phyloP scores from a whole-genome alignment of 1,140 invertebrate genomes.

The Listronotus oregonensis region DNA sequence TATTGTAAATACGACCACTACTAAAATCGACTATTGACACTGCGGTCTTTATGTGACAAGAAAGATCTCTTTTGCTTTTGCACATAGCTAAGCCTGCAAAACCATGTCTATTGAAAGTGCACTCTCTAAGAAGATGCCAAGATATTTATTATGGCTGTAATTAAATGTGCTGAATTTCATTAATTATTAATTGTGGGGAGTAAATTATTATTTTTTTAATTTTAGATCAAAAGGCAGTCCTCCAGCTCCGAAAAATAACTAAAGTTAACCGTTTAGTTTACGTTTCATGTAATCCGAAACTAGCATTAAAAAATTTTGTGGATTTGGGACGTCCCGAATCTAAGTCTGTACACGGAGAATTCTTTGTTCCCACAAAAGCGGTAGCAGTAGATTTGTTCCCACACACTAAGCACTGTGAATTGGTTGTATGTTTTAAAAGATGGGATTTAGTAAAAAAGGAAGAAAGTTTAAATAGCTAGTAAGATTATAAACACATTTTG shows the following conservation, averaged over 20 bases:
- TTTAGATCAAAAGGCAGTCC: conserved; percentile 79
- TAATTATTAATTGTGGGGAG: too few species aligned
- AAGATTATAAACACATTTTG: background rate
- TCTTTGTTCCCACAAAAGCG: conserved; percentile 80
- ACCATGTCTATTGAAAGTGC: too few species aligned
- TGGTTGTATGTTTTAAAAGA: conserved; percentile 83
- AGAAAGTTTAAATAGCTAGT: background rate
- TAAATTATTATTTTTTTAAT: conserved; percentile 39
- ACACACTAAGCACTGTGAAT: conserved; percentile 86
- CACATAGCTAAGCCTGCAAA: too few species aligned
- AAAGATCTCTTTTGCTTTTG: too few species aligned
- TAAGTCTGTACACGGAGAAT: conserved; percentile 79
- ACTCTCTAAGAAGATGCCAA: too few species aligned
- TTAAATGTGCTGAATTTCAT: too few species aligned
- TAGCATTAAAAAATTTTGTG: conserved; percentile 87
- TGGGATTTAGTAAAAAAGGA: conserved; percentile 38
- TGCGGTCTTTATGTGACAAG: too few species aligned
- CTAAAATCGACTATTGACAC: too few species aligned
- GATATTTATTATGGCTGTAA: too few species aligned
- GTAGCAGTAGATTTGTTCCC: conserved; percentile 95
- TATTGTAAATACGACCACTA: too few species aligned
- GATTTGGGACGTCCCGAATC: conserved; percentile 80
- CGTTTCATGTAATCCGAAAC: conserved; percentile 87
- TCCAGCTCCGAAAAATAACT: conserved; percentile 73
- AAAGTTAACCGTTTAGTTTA: conserved; percentile 84